A percentile compares a stretch with the other conserved stretches of the same genome.
phyloP scores from a whole-genome alignment of 2,888 invertebrate genomes.

The Caenorhabditis uteleia region DNA sequence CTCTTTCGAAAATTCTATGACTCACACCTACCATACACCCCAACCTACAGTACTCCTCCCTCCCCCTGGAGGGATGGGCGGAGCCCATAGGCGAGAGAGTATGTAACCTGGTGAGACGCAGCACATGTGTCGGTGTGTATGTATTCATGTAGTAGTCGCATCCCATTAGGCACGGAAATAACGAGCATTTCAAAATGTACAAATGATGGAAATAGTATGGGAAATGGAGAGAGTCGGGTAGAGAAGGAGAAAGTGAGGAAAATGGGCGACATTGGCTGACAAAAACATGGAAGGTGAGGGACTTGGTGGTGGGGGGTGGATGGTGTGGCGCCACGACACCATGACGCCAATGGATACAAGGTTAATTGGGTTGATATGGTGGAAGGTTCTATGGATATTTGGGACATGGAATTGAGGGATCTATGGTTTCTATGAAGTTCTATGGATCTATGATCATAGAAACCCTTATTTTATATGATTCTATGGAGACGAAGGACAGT shows the following conservation, averaged over 20 bases:
- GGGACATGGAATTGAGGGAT: too few species aligned
- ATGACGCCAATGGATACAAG: slow-evolving; percentile 3
- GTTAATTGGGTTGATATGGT: too few species aligned
- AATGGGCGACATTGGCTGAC: neutral
- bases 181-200: slow-evolving; percentile 42
- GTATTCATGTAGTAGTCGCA: slow-evolving; percentile 11
- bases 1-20: slow-evolving; percentile 11
- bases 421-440: too few species aligned
- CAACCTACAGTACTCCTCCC: slow-evolving; percentile 15
- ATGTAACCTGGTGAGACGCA: neutral
- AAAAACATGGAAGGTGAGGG: neutral
- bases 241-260: neutral
- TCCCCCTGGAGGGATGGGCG: slow-evolving; percentile 16
- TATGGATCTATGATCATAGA: too few species aligned
- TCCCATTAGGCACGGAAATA: slow-evolving; percentile 44
- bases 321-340: neutral
- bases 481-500: too few species aligned
- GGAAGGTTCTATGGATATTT: too few species aligned
- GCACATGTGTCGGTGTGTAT: slow-evolving; percentile 6
- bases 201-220: slow-evolving; percentile 12
- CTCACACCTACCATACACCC: neutral
- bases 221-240: slow-evolving; percentile 4
- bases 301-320: neutral
- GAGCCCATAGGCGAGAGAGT: slow-evolving; percentile 14
- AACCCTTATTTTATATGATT: too few species aligned